Base-by-base conservation (phyloP, 30 jellyfish, hydroid and myxozoan species). In the Pseudorhiza aurosa region DNA sequence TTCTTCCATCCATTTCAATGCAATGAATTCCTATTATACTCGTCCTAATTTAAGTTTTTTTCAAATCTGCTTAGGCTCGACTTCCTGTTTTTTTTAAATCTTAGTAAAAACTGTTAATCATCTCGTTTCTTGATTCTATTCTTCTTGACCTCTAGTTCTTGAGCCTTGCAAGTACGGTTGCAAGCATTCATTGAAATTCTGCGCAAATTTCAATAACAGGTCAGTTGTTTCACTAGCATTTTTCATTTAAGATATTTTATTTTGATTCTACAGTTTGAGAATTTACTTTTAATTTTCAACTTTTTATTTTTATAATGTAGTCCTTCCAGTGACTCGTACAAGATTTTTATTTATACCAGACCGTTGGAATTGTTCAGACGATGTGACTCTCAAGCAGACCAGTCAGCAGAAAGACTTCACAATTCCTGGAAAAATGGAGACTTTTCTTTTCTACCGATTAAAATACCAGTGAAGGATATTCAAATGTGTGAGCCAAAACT, bases 141-240 rank as follows among this genome's bases (percentile, higher is more conserved):
- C n/a, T n/a, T n/a, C 33, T 64, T 45, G 36, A 14, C 28, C 32
- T 46, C 14, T 42, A 89, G 97, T 89, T 35, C 68, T 82, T 28
- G 97, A 82, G 59, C 96, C 97, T 6, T 89, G 97, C 65, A 82
- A 89, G 58, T 57, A 58, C 43, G 97, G 96, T 12, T 76, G 95
- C 79, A 89, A 74, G 35, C 85, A 81, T 32, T 53, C 79, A 31
- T 42, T 89, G 85, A 74, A 57, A 25, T 89, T 89, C 63, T 89
- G 97, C 59, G 30, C 88, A 3, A 89, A 89, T 69, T 72, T 89
- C 60, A 89, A 89, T 43, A 68, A 82, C 77, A 67, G 97, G 97
- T 81, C 68, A 32, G 58, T 58, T 15, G 15, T 35, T 35, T 27
- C 47, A 21, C 2, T 30, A 18, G 21, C 11, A 6, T 47, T 21